Conservation (phyloP, 2,113 vertebrate genomes). For the Epinephelus fuscoguttatus region DNA sequence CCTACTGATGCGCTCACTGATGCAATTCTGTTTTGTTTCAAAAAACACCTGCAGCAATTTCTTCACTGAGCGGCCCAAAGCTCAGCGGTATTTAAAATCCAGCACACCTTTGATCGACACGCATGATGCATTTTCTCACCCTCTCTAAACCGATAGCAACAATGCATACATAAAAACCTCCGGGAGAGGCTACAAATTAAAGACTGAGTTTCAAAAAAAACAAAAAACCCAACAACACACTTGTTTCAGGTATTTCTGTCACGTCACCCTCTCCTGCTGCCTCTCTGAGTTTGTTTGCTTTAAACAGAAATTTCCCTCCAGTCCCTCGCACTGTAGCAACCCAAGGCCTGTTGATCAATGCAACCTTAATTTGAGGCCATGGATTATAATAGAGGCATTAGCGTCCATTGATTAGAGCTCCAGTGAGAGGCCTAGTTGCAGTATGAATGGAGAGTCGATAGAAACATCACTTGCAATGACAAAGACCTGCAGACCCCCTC, state of each 20-base stretch:
- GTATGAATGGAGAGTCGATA: constrained; percentile 77
- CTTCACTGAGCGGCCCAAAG: constrained; percentile 36
- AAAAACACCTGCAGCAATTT: constrained; percentile 63
- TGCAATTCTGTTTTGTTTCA: constrained; percentile 42
- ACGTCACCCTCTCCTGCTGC: constrained; percentile 5
- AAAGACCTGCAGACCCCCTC: constrained; percentile 63
- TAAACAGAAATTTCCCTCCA: constrained; percentile 35
- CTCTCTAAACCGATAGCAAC: constrained; percentile 22
- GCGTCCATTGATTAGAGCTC: constrained; percentile 76
- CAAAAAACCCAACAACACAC: neutral
- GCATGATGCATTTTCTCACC: constrained; percentile 53
- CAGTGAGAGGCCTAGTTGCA: constrained; percentile 39
- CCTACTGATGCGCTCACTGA: constrained; percentile 51
- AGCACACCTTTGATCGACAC: constrained; percentile 62
- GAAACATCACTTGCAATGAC: constrained; percentile 71
- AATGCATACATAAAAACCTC: constrained; percentile 60
- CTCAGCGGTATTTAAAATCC: constrained; percentile 70
- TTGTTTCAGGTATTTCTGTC: constrained; percentile 16
- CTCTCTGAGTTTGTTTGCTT: constrained; percentile 29
- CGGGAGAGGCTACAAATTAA: constrained; percentile 59
- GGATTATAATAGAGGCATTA: constrained; percentile 84
- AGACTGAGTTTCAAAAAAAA: constrained; percentile 36
- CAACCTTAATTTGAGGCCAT: constrained; percentile 77
- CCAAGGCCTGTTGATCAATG: constrained; percentile 78
- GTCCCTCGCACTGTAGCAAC: constrained; percentile 46